Evolutionary conservation across 1,140 invertebrate genomes (phyloP), one percentile per base, ranked within the genome.

Genomic region (Zophobas atratus): DNA sequence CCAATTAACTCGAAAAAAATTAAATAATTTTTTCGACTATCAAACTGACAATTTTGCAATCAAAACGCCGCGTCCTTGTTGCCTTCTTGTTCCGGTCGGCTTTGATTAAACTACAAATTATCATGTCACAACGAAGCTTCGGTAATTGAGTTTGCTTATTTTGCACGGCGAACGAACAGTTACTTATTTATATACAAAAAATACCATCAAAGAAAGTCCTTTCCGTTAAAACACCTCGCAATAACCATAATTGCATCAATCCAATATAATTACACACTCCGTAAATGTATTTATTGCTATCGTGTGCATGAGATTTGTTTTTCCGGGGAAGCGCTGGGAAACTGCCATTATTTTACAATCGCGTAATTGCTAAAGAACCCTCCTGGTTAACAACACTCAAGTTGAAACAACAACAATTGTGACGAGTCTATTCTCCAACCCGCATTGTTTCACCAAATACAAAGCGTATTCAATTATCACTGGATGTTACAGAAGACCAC

Each of bases 381-480:
- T 46, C 43, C 8, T 46, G 43, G 3, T 46, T 46, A 46, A 46
- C 43, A 46, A 46, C 43, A 46, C 43, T 46, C 43, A 8, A 46
- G 3, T 46, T 8, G 43, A 8, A 46, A 46, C 43, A 46, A 46
- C 8, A 46, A 46, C 43, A 46, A 46, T 46, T 46, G 43, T 46
- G 8, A 46, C 43, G 43, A 46, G 3, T 46, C 43, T 46, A 46
- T 46, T 46, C 43, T 60, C 36, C 33, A 39, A 60, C 8, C 32
- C n/a, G 35, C 38, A 60, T 60, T 60, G 56, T 60, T 60, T 60
- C 56, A 39, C 56, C 32, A 60, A 60, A 60, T 60, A 60, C 56
- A 60, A 60, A 60, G 56, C 33, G 32, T 20, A 38, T 39, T 60
- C 56, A 60, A 60, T 60, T 60, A 60, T 60, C 56, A 35, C 8